phyloP scores from a whole-genome alignment of 2,888 invertebrate species.

The Cheilosia variabilis region DNA sequence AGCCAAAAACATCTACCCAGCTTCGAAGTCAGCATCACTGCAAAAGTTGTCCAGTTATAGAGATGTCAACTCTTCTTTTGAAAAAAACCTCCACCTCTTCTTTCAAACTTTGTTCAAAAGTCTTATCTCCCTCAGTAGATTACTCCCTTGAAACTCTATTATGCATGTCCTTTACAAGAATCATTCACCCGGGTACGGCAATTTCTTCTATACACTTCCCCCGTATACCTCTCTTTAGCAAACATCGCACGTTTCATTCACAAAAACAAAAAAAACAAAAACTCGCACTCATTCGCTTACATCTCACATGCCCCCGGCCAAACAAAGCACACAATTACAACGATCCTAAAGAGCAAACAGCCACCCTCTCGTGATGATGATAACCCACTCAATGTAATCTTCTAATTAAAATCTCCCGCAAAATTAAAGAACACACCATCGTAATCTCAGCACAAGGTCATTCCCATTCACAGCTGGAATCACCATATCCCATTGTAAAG shows the following conservation, averaged over 20 bases:
- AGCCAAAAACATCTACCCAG: too few species aligned
- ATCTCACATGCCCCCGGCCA: neutral
- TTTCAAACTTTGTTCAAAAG: conserved; percentile 12
- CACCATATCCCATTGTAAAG: conserved; percentile 30
- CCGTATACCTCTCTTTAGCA: neutral
- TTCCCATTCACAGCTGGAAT: conserved; percentile 50
- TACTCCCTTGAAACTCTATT: conserved; percentile 29
- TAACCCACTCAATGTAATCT: conserved; percentile 74
- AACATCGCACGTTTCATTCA: conserved; percentile 6
- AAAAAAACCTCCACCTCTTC: conserved; percentile 8
- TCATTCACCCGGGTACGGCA: conserved; percentile 34
- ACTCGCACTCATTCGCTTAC: neutral
- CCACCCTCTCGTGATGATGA: conserved; percentile 44
- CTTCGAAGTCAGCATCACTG: too few species aligned
- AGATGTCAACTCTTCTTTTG: neutral
- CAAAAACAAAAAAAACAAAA: neutral
- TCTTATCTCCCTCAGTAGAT: conserved; percentile 32
- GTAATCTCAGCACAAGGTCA: conserved; percentile 53
- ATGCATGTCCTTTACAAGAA: conserved; percentile 12
- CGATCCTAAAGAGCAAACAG: conserved; percentile 30
- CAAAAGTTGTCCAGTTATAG: too few species aligned
- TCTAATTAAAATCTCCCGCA: conserved; percentile 75
- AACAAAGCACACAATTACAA: conserved; percentile 19
- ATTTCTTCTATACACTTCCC: neutral
- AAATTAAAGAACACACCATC: conserved; percentile 67